Percentiles rank a stretch among this genome's conserved stretches.
phyloP scores from a whole-genome alignment of 2,797 vertebrate genomes.

The Limnodromus scolopaceus region DNA sequence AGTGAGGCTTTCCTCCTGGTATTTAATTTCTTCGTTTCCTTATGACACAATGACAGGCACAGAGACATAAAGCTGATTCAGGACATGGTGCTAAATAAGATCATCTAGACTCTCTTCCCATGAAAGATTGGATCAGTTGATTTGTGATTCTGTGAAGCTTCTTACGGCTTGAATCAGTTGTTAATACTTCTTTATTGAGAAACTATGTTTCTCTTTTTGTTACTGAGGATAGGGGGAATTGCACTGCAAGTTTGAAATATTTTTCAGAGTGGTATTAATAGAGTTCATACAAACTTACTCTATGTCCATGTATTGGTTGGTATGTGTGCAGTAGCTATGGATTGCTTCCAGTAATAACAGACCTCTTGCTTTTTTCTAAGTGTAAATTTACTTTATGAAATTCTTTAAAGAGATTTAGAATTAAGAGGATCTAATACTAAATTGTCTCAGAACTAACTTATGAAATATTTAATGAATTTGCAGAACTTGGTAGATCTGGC shows the following conservation, averaged over 20 bases:
- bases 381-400: neutral
- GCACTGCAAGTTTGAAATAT: neutral
- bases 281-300: neutral
- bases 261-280: neutral
- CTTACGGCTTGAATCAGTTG: neutral
- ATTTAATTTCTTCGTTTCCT: neutral
- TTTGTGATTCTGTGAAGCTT: neutral
- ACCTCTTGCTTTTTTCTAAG: neutral
- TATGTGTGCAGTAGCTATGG: neutral
- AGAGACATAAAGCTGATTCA: neutral
- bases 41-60: neutral
- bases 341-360: neutral
- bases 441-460: neutral
- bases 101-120: neutral
- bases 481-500: slow-evolving; percentile 97
- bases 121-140: neutral
- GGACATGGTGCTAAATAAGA: neutral
- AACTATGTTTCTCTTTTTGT: neutral
- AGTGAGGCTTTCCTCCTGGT: neutral
- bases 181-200: neutral
- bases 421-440: neutral
- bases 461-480: slow-evolving; percentile 25
- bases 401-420: neutral
- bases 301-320: neutral
- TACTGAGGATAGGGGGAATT: neutral